Evolutionary conservation across 2,888 invertebrate species (phyloP), one percentile per base, ranked within the genome.

Genomic region (Hydropsyche betteni): DNA sequence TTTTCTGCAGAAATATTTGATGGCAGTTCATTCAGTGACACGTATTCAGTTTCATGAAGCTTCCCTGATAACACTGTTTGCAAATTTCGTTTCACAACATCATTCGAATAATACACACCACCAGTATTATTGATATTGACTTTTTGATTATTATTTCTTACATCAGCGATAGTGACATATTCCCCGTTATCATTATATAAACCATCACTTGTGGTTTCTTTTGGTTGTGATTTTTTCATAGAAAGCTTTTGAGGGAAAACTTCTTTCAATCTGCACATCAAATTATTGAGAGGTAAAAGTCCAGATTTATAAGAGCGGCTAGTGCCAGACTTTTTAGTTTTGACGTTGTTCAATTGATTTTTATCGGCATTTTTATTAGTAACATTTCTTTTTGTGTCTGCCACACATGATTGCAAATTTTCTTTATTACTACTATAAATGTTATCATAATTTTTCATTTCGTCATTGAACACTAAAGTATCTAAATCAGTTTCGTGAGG

Each of bases 151-250:
- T 93, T 93, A 83, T 93, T 93, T 83, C 91, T 90, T 75, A 93
- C 91, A 84, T 95, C 94, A 58, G 94, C 92, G 82, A 95, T 93
- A 70, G 94, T 94, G 8, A 95, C 95, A 84, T 95, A 95, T 86
- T 95, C 95, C 80, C 94, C 95, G 76, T 89, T 87, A 84, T 92
- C 92, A 64, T 83, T 83, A 78, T 86, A 86, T 78, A 88, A 83
- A 76, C 88, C 86, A 79, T 89, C 88, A 24, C 86, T 83, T 76
- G 85, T 85, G 12, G 83, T 82, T 80, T 87, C 87, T 84, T 89
- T 89, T 24, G 83, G 76, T 78, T 83, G 36, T 6, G 52, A 83
- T 81, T 89, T 89, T 81, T 88, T 88, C 80, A 83, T 85, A 10
- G 87, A 83, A 76, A 86, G 80, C 81, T 87, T 87, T 80, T 85